Percentiles rank a stretch among this genome's conserved stretches.
Conservation (phyloP, 2,888 invertebrate species). For the Eristalinus sepulchralis region DNA sequence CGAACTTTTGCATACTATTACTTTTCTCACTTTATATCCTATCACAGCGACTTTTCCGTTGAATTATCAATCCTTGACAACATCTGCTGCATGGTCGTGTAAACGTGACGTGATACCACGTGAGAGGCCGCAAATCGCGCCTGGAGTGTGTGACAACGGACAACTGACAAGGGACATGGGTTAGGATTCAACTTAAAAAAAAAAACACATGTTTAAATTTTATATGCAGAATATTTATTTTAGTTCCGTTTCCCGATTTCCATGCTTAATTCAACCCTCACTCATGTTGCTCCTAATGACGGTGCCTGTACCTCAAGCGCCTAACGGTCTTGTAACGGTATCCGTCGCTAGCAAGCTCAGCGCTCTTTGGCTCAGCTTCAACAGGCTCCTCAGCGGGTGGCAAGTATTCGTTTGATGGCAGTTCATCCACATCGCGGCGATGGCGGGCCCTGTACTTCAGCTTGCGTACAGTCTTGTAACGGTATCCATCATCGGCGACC, state of each 20-base stretch:
- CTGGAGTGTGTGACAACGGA: no score
- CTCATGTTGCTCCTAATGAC: conserved; percentile 73
- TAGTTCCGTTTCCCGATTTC: conserved; percentile 6
- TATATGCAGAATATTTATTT: conserved; percentile 57
- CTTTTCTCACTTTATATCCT: no score
- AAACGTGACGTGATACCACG: no score
- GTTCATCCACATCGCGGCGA: conserved; percentile 78
- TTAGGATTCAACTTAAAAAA: no score
- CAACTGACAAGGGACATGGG: no score
- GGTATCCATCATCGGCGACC: conserved; percentile 78
- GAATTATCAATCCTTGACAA: no score
- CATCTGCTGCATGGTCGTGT: no score
- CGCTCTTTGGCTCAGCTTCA: conserved; percentile 77
- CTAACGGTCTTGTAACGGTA: conserved; percentile 77
- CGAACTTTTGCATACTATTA: no score
- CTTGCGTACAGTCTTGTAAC: conserved; percentile 79
- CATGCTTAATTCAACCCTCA: neutral
- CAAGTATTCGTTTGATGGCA: conserved; percentile 75
- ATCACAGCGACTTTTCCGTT: no score
- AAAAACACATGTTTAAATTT: conserved; percentile 29
- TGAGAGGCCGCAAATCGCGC: no score
- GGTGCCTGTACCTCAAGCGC: conserved; percentile 77
- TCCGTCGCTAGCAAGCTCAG: conserved; percentile 75
- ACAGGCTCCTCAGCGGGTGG: conserved; percentile 75
- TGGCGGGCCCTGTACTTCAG: conserved; percentile 77